phyloP scores from a whole-genome alignment of 2,888 invertebrate species.

The Pelosia muscerda region DNA sequence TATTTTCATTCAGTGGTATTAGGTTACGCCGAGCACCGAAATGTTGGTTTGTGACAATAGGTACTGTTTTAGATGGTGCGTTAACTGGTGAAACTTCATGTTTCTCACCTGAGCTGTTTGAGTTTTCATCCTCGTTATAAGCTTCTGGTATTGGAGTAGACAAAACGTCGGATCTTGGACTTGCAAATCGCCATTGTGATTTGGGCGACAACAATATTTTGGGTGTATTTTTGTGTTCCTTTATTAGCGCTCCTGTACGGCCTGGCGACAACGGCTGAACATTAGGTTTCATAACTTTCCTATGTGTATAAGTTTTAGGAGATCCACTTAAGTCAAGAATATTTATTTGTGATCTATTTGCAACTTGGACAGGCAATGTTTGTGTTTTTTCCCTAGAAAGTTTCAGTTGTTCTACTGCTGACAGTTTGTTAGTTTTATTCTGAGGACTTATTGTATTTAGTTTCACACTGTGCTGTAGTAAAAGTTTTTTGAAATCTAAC shows the following conservation, averaged over 20 bases:
- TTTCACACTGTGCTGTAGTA: slow-evolving; percentile 92
- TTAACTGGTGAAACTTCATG: slow-evolving; percentile 71
- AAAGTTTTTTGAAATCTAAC: slow-evolving; percentile 93
- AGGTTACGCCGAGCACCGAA: slow-evolving; percentile 81
- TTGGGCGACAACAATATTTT: slow-evolving; percentile 90
- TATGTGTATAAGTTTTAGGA: slow-evolving; percentile 89
- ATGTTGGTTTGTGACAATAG: slow-evolving; percentile 81
- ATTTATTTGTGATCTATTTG: slow-evolving; percentile 85
- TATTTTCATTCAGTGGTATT: slow-evolving; percentile 77
- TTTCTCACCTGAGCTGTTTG: slow-evolving; percentile 87
- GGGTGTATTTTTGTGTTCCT: slow-evolving; percentile 85
- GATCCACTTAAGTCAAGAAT: slow-evolving; percentile 91
- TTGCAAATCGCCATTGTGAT: slow-evolving; percentile 91
- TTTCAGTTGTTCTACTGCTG: slow-evolving; percentile 93
- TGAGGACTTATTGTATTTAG: slow-evolving; percentile 84
- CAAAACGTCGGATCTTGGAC: slow-evolving; percentile 93
- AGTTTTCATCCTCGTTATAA: slow-evolving; percentile 91
- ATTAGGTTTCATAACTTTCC: slow-evolving; percentile 86
- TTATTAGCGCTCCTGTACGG: slow-evolving; percentile 81
- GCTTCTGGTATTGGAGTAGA: slow-evolving; percentile 95
- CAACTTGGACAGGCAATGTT: slow-evolving; percentile 63
- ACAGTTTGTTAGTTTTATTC: slow-evolving; percentile 88
- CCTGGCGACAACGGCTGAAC: slow-evolving; percentile 85
- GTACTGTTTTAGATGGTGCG: slow-evolving; percentile 79
- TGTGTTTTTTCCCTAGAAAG: slow-evolving; percentile 87